Conservation (phyloP, 2,113 vertebrate genomes). For the Pungitius pungitius region DNA sequence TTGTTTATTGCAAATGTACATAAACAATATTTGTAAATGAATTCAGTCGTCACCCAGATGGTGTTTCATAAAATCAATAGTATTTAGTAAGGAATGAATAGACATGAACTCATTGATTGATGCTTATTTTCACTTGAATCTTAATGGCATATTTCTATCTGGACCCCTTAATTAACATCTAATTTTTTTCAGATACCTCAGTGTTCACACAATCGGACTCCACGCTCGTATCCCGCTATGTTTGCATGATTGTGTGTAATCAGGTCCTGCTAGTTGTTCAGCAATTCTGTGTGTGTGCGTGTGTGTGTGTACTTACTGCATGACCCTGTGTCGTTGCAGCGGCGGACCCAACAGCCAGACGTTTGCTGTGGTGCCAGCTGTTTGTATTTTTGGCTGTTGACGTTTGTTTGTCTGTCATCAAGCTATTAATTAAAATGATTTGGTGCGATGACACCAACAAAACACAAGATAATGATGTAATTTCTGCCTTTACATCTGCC, state of each 20-base stretch:
- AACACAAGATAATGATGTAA: constrained; percentile 57
- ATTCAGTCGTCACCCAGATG: neutral
- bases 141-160: neutral
- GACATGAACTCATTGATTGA: neutral
- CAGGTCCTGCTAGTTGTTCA: constrained; percentile 5
- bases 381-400: constrained; percentile 60
- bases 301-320: constrained; percentile 8
- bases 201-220: neutral
- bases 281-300: neutral
- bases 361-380: constrained; percentile 55
- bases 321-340: neutral
- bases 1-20: neutral
- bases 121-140: neutral
- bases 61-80: neutral
- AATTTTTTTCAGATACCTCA: neutral
- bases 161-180: neutral
- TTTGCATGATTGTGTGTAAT: constrained; percentile 7
- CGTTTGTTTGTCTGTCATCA: constrained; percentile 52
- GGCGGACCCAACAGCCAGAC: constrained; percentile 12
- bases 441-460: constrained; percentile 49
- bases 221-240: neutral
- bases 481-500: constrained; percentile 62
- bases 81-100: neutral
- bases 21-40: neutral
- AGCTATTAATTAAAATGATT: constrained; percentile 46